Evolutionary conservation across 1,140 invertebrate species (phyloP), one percentile per base, ranked within the genome.

Genomic region (Trachelipus rathkii): DNA sequence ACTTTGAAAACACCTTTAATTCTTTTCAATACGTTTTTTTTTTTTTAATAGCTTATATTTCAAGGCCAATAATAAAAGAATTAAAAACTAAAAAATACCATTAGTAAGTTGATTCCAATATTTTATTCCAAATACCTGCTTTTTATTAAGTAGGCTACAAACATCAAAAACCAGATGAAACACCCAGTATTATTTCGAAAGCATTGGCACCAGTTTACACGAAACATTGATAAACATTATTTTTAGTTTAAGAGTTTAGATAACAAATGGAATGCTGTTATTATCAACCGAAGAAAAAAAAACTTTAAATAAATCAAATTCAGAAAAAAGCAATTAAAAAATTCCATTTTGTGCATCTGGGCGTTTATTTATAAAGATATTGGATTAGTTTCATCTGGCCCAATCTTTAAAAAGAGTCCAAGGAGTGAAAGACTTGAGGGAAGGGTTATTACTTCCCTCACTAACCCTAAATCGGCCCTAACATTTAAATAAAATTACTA

Each of bases 111-210:
- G 33, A 60, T 60, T 60, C 19, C 50, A 60, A 60, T 60, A 60
- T 33, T 33, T 3, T 33, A 33, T 33, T 33, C 50, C 50, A 15
- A 13, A 60, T 19, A 60, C 11, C 11, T 60, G 11, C 11, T 60
- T 60, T n/a, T 60, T 60, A 60, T 60, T 60, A 60, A 60, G 50
- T 60, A 60, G 50, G 50, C 50, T 19, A 60, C 19, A 60, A 60
- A 15, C 19, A 60, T 13, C 19, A 60, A 15, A 15, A 15, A 60
- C 50, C 50, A 60, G 50, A 60, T 60, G 50, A 60, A 60, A 19
- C 50, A 19, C 50, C 50, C 11, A 60, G 50, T 15, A 60, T 33
- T 33, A 33, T 33, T 33, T 33, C 33, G 33, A 60, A 13, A 60
- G 50, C 50, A 60, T 60, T 60, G 50, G 50, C 50, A 60, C 50